Evolutionary conservation across 2,888 invertebrate species (phyloP).

Genomic region (Hyppa rectilinea): DNA sequence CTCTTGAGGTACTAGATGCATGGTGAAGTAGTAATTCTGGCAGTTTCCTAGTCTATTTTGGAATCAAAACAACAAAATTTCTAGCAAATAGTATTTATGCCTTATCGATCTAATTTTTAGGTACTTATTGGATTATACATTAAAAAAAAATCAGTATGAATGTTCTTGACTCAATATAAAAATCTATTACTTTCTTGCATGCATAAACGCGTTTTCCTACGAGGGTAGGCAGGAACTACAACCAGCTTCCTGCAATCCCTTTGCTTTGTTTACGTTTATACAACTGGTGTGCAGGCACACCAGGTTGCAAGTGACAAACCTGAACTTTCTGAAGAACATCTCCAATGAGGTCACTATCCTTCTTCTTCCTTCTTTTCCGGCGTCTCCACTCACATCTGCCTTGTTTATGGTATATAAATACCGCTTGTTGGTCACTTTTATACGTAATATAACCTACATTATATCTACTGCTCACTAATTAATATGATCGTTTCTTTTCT

Average conservation of each 20-base stretch:
- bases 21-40: background rate
- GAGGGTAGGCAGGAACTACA: background rate
- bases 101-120: background rate
- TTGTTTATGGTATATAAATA: too few species aligned
- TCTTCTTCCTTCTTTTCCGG: too few species aligned
- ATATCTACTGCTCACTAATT: too few species aligned
- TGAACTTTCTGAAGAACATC: too few species aligned
- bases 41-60: background rate
- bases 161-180: background rate
- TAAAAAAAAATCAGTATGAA: background rate
- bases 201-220: background rate
- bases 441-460: background rate
- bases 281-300: background rate
- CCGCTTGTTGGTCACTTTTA: background rate
- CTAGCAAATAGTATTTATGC: background rate
- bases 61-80: background rate
- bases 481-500: conserved; percentile 5
- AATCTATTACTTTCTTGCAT: background rate
- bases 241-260: background rate
- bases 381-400: too few species aligned
- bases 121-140: background rate
- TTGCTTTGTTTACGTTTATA: background rate
- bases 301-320: too few species aligned
- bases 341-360: too few species aligned
- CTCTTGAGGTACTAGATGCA: background rate